Percentiles rank a stretch among this genome's conserved stretches.
phyloP scores from a whole-genome alignment of 2,888 invertebrate genomes.

The Sinhomidia bicolor region DNA sequence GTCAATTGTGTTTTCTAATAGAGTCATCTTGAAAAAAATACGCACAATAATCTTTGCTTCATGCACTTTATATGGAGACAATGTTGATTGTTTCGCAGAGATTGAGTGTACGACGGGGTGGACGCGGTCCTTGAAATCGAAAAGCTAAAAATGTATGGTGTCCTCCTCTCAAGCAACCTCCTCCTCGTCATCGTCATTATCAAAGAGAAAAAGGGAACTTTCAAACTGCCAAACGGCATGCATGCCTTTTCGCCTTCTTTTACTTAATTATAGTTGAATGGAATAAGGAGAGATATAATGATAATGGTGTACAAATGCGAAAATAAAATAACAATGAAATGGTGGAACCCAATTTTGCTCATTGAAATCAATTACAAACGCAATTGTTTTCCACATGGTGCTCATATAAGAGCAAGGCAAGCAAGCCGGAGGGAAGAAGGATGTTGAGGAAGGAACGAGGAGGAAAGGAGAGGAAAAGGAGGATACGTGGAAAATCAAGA shows the following conservation, averaged over 20 bases:
- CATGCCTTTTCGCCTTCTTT: neutral
- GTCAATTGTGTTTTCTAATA: conserved; percentile 47
- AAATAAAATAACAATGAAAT: conserved; percentile 46
- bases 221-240: neutral
- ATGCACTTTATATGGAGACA: neutral
- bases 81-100: conserved; percentile 31
- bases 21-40: conserved; percentile 49
- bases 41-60: neutral
- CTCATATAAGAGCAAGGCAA: too few relatives aligned
- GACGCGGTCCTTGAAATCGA: conserved; percentile 42
- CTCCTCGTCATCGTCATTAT: neutral
- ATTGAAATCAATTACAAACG: conserved; percentile 49
- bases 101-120: neutral
- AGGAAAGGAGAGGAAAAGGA: neutral
- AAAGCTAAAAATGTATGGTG: conserved; percentile 12
- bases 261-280: conserved; percentile 38
- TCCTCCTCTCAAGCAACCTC: conserved; percentile 10
- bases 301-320: neutral
- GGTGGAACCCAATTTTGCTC: conserved; percentile 32
- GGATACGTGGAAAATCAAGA: neutral
- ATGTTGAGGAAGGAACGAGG: neutral
- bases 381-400: neutral
- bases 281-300: neutral
- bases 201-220: conserved; percentile 7
- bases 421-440: neutral